phyloP scores from a whole-genome alignment of 2,888 invertebrate genomes.

The Xylocampa areola region DNA sequence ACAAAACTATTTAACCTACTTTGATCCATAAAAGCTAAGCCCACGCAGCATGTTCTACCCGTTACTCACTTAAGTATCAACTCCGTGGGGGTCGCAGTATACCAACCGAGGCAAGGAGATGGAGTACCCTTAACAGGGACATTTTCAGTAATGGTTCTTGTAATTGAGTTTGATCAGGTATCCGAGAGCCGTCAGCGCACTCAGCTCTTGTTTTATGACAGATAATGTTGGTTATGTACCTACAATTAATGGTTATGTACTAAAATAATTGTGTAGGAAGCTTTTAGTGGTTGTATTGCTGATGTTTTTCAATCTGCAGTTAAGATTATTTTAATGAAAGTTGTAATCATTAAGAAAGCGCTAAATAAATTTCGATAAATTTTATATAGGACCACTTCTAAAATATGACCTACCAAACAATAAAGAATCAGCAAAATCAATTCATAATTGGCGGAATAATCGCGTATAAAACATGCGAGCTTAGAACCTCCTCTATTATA shows the following conservation, averaged over 20 bases:
- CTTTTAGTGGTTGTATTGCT: constrained; percentile 17
- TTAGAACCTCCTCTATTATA: too few species aligned
- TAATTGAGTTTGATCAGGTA: constrained; percentile 56
- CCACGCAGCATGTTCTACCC: too few species aligned
- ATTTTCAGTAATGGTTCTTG: constrained; percentile 41
- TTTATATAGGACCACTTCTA: too few species aligned
- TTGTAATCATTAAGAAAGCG: too few species aligned
- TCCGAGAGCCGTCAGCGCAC: constrained; percentile 25
- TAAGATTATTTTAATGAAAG: not conserved
- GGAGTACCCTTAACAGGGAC: constrained; percentile 13
- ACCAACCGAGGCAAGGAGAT: not conserved
- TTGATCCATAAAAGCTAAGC: too few species aligned
- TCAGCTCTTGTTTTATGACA: constrained; percentile 7
- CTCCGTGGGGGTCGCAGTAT: constrained; percentile 1
- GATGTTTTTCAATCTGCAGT: not conserved
- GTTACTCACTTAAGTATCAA: not conserved
- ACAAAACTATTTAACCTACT: too few species aligned
- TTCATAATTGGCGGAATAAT: too few species aligned
- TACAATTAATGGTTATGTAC: constrained; percentile 17
- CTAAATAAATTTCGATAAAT: too few species aligned
- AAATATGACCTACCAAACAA: too few species aligned
- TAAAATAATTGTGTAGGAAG: constrained; percentile 1
- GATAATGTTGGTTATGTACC: constrained; percentile 10
- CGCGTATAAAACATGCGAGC: too few species aligned
- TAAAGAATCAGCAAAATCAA: too few species aligned